A percentile compares a stretch with the other conserved stretches of the same genome.
phyloP scores from a whole-genome alignment of 2,888 invertebrate genomes.

The Chydorus sphaericus region DNA sequence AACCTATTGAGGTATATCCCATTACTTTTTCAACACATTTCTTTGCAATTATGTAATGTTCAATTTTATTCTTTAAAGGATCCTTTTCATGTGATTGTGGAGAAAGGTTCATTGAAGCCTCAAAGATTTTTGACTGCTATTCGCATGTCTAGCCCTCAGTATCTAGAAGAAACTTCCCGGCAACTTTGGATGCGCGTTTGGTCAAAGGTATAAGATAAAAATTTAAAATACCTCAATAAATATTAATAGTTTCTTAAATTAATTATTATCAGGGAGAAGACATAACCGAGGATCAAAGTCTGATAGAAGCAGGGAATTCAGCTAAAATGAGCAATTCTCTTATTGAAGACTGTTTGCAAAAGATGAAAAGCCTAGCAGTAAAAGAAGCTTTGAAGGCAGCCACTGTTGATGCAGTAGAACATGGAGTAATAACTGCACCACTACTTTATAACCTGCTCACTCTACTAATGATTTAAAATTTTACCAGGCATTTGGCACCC shows the following conservation, averaged over 20 bases:
- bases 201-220: slow-evolving; percentile 23
- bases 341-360: slow-evolving; percentile 20
- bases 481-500: slow-evolving; percentile 31
- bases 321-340: slow-evolving; percentile 23
- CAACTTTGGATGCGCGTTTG: slow-evolving; percentile 29
- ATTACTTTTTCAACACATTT: too few relatives aligned
- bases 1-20: slow-evolving; percentile 13
- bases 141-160: slow-evolving; percentile 24
- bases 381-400: slow-evolving; percentile 25
- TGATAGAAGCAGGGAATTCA: slow-evolving; percentile 22
- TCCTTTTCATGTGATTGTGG: slow-evolving; percentile 23
- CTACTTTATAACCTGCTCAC: too few relatives aligned
- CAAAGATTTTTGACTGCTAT: slow-evolving; percentile 29
- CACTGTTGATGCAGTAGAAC: slow-evolving; percentile 26
- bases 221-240: too few relatives aligned
- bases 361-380: slow-evolving; percentile 21
- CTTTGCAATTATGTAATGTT: too few relatives aligned
- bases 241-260: too few relatives aligned
- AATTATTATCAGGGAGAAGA: slow-evolving; percentile 25
- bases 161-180: slow-evolving; percentile 26
- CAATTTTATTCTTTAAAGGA: too few relatives aligned
- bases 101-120: slow-evolving; percentile 26
- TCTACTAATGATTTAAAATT: background rate
- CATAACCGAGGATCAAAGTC: slow-evolving; percentile 24
- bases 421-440: slow-evolving; percentile 25